phyloP scores from a whole-genome alignment of 2,888 invertebrate species.

The Liposcelis brunnea region DNA sequence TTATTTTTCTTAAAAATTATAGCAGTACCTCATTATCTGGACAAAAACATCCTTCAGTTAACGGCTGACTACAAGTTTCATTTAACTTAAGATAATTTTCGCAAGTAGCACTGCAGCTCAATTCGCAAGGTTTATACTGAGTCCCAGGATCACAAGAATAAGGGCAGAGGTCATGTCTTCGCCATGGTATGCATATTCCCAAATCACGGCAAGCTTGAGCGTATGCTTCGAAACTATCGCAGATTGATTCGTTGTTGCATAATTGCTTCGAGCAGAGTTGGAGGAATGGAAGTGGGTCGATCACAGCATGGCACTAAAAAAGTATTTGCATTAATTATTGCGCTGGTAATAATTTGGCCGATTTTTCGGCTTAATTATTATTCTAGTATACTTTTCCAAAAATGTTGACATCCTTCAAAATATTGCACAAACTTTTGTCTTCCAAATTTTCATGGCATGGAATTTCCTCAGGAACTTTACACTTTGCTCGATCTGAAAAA shows the following conservation, averaged over 20 bases:
- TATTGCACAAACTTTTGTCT: background rate
- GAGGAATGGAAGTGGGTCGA: conserved; percentile 49
- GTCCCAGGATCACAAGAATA: conserved; percentile 38
- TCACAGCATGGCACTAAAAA: conserved; percentile 48
- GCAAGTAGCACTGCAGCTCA: conserved; percentile 47
- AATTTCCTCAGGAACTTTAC: conserved; percentile 33
- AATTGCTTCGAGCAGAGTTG: conserved; percentile 50
- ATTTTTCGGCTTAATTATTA: background rate
- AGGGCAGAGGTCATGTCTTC: conserved; percentile 43
- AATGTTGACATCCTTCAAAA: conserved; percentile 26
- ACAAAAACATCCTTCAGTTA: conserved; percentile 72
- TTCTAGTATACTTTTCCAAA: conserved; percentile 32
- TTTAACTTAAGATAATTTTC: conserved; percentile 35
- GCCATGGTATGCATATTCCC: conserved; percentile 61
- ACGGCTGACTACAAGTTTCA: conserved; percentile 30
- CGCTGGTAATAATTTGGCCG: background rate
- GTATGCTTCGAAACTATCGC: conserved; percentile 50
- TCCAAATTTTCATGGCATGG: conserved; percentile 44
- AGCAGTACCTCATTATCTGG: conserved; percentile 44
- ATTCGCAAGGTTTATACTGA: conserved; percentile 35
- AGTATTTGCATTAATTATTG: conserved; percentile 3
- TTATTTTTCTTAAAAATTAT: background rate
- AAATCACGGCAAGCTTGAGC: conserved; percentile 49
- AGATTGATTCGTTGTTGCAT: conserved; percentile 40
- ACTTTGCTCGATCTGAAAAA: too few species aligned